phyloP scores from a whole-genome alignment of 2,888 invertebrate species.

The Cantharis rufa region DNA sequence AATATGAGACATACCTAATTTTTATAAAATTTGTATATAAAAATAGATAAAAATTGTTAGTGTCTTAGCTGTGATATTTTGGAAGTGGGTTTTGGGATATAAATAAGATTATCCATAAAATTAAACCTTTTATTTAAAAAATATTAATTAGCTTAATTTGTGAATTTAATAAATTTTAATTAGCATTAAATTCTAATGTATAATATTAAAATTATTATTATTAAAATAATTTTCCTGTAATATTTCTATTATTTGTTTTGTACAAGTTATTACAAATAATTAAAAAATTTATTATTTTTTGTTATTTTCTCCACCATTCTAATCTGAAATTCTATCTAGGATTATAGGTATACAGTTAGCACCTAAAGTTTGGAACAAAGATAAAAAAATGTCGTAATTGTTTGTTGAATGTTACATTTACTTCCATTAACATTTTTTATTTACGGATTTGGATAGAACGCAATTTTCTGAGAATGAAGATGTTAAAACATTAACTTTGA shows the following conservation, averaged over 20 bases:
- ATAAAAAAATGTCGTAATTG: no score
- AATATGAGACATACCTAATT: background rate
- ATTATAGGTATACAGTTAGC: no score
- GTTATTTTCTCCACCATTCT: background rate
- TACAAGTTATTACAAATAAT: background rate
- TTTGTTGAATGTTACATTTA: no score
- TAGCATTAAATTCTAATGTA: background rate
- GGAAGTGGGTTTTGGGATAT: conserved; percentile 45
- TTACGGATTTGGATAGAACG: no score
- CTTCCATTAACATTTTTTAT: no score
- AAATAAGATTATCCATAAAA: conserved; percentile 5
- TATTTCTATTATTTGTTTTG: background rate
- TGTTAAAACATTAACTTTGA: no score
- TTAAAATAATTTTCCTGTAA: background rate
- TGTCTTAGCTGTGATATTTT: conserved; percentile 54
- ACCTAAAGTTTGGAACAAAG: no score
- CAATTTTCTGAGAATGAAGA: no score
- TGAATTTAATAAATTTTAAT: background rate
- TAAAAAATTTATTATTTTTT: background rate
- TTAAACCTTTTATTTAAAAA: conserved; percentile 16
- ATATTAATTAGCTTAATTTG: conserved; percentile 5
- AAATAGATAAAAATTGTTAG: conserved; percentile 2
- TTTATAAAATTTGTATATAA: conserved; percentile 14
- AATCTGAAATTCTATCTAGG: background rate
- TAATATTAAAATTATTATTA: background rate